Evolutionary conservation across 2,113 vertebrate species (phyloP), one percentile per base, ranked within the genome.

Genomic region (Rhinolophus ferrumequinum): DNA sequence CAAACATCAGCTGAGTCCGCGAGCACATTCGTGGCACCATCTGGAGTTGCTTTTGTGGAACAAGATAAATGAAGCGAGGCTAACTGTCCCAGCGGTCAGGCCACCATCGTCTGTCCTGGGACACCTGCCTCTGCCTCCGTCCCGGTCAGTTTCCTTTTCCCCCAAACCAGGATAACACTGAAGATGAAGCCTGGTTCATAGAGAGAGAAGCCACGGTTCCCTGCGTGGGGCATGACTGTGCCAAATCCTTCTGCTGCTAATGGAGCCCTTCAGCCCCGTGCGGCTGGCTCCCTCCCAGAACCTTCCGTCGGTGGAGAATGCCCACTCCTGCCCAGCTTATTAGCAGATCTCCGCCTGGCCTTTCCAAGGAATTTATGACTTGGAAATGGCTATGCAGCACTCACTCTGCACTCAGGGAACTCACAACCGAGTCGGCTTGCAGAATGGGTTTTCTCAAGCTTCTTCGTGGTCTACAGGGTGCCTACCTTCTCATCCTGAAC

Each of bases 331-430:
- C 88, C 92, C 41, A 96, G 85, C 77, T 90, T 76, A 75, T 94
- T 96, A 96, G 66, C 85, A 79, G 66, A 50, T 6, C 19, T 95
- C 86, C 13, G 62, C 6, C 88, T 72, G 80, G 13, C 8, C 77
- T 94, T 96, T 89, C 93, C 3, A 0, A 92, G 88, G 97, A 33
- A 67, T 95, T 97, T 97, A 97, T 97, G 95, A 70, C 94, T 97
- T 92, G 16, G 96, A 98, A 97, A 96, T 54, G 0, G 64, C 11
- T 15, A 9, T 67, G 58, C 52, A 54, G 7, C 50, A 62, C 76
- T 95, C 77, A 58, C 30, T 93, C 66, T n/a, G 89, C 28, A 9
- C 92, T 95, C 76, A 33, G 0, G 90, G 67, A 3, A 64, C 30
- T 66, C 33, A 50, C 92, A 92, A 92, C 96, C 73, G 95, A 35